phyloP scores from a whole-genome alignment of 2,113 vertebrate species.

The Acanthochromis polyacanthus region DNA sequence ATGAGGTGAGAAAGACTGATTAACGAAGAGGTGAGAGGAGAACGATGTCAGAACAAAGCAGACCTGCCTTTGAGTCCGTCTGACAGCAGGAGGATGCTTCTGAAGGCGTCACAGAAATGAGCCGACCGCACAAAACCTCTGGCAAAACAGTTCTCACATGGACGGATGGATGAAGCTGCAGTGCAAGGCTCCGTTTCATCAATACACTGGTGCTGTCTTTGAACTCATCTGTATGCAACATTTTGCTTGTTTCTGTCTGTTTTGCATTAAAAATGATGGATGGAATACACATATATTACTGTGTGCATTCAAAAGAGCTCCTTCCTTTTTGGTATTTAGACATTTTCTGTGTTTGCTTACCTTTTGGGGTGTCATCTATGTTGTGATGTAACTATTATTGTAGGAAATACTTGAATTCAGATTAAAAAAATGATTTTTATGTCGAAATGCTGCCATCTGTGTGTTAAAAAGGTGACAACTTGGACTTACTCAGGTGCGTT shows the following conservation, averaged over 20 bases:
- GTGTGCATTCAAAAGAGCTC: too few species aligned
- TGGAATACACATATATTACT: too few species aligned
- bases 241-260: not conserved
- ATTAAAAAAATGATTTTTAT: too few species aligned
- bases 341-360: too few species aligned
- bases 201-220: not conserved
- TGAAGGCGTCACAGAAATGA: slow-evolving; percentile 26
- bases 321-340: too few species aligned
- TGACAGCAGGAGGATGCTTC: not conserved
- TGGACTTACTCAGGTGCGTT: not conserved
- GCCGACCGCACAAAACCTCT: slow-evolving; percentile 2
- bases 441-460: not conserved
- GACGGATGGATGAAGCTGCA: not conserved
- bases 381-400: too few species aligned
- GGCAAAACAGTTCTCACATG: slow-evolving; percentile 11
- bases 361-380: too few species aligned
- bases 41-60: too few species aligned
- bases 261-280: not conserved
- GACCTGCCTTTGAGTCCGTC: too few species aligned
- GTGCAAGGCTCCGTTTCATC: not conserved
- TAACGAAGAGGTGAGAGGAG: slow-evolving; percentile 3
- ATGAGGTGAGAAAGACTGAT: not conserved
- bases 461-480: not conserved
- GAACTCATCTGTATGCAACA: slow-evolving; percentile 1
- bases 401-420: too few species aligned